Evolutionary conservation across 2,113 vertebrate genomes (phyloP).

Genomic region (Trachemys scripta): DNA sequence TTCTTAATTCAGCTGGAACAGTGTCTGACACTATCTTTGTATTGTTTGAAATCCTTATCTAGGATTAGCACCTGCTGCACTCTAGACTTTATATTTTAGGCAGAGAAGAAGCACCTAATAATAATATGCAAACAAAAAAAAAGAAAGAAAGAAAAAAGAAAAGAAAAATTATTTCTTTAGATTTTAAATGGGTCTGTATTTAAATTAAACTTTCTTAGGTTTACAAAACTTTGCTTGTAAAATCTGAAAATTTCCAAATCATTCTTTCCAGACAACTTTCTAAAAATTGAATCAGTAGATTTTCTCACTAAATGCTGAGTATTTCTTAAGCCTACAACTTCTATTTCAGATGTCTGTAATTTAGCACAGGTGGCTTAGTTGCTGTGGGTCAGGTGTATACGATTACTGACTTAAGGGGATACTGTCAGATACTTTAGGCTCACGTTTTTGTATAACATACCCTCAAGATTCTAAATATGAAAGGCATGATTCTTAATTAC

Average conservation of each 20-base stretch:
- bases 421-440: constrained; percentile 22
- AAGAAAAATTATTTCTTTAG: constrained; percentile 33
- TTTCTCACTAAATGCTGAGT: not conserved
- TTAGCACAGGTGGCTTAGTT: constrained; percentile 30
- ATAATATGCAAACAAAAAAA: constrained; percentile 74
- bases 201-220: constrained; percentile 67
- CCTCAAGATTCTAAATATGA: not conserved
- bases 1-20: constrained; percentile 70
- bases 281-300: constrained; percentile 46
- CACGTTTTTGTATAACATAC: constrained; percentile 10
- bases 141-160: not conserved
- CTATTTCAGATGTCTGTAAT: constrained; percentile 18
- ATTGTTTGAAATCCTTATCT: constrained; percentile 60
- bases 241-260: constrained; percentile 57
- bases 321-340: not conserved
- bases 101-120: constrained; percentile 75
- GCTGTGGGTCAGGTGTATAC: not conserved
- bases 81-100: constrained; percentile 72
- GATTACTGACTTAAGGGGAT: not conserved
- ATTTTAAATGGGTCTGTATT: constrained; percentile 65
- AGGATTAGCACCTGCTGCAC: constrained; percentile 69
- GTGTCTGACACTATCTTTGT: constrained; percentile 59
- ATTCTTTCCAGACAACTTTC: constrained; percentile 52
- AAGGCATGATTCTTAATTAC: constrained; percentile 15
- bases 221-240: constrained; percentile 62